Evolutionary conservation across 2,113 vertebrate genomes (phyloP), one percentile per base, ranked within the genome.

Genomic region (Phylloscopus trochiloides): DNA sequence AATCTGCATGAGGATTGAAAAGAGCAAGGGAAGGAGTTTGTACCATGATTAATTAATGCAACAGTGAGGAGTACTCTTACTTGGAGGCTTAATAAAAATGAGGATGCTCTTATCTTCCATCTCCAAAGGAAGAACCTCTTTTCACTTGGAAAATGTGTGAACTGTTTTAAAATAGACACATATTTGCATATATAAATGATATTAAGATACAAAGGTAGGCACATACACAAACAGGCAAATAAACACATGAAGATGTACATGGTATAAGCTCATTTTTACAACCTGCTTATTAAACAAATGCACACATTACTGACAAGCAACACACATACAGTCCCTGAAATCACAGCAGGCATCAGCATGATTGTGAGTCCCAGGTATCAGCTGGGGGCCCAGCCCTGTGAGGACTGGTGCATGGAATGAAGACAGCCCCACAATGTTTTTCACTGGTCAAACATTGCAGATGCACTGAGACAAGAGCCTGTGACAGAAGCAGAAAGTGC

Each of bases 1-100:
- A 38, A 99, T 99, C 99, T 99, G 97, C 0, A 0, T 24, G 58
- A 10, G 32, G 42, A 76, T 91, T 51, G 55, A 94, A 90, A 92
- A 95, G 45, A 63, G 59, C 36, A 90, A 79, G 40, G 45, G 55
- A 72, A 90, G 28, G 12, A 26, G 70, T 95, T 94, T 61, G 63
- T 66, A 74, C 7, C 25, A 6, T 20, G 50, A n/a, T 52, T 48
- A 90, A 79, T 40, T 40, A 57, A 55, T 32, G 59, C 36, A 79
- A 82, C 31, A 52, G 28, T 78, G 47, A 61, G 29, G 50, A 87
- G 63, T 55, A 59, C 48, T 74, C 76, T 54, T 50, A 80, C 38
- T 55, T 14, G n/a, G 26, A 91, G 36, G 43, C n/a, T 89, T 61
- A 65, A 63, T 74, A 90, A 78, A 70, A 74, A 74, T 25, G 25